Evolutionary conservation across 2,888 invertebrate genomes (phyloP).

Genomic region (Ischnus inquisitorius): DNA sequence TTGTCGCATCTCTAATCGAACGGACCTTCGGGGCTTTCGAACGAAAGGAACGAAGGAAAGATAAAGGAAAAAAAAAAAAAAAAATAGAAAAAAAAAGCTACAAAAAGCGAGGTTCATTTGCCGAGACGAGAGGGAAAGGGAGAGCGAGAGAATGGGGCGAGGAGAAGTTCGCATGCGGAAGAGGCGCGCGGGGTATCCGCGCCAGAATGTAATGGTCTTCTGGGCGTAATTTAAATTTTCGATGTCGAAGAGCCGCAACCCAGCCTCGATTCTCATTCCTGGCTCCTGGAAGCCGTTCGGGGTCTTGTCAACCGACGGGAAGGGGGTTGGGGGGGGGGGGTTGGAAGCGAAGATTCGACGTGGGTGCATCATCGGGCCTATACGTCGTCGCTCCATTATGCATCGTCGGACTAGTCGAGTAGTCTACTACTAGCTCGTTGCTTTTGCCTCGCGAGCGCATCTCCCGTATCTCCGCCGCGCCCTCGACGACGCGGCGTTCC

Average conservation of each 20-base stretch:
- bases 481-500: slow-evolving; percentile 13
- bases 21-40: slow-evolving; percentile 25
- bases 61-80: slow-evolving; percentile 32
- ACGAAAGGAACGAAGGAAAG: slow-evolving; percentile 19
- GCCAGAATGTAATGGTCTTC: slow-evolving; percentile 58
- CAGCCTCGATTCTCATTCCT: slow-evolving; percentile 45
- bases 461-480: slow-evolving; percentile 8
- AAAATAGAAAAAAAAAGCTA: slow-evolving; percentile 30
- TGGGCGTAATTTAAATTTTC: slow-evolving; percentile 67
- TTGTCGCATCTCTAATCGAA: slow-evolving; percentile 27
- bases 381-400: slow-evolving; percentile 63
- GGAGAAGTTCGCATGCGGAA: slow-evolving; percentile 36
- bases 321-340: neutral
- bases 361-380: slow-evolving; percentile 49
- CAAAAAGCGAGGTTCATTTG: slow-evolving; percentile 37
- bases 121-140: slow-evolving; percentile 42
- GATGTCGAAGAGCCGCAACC: slow-evolving; percentile 33
- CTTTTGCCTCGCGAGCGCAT: slow-evolving; percentile 14
- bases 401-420: slow-evolving; percentile 46
- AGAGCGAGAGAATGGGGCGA: slow-evolving; percentile 41
- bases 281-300: slow-evolving; percentile 24
- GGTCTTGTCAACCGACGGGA: slow-evolving; percentile 49
- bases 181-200: neutral
- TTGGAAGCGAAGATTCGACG: slow-evolving; percentile 61
- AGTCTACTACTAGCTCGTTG: slow-evolving; percentile 42